These are phyloP conservation scores for Centrocercus urophasianus DNA, from an alignment of 2,113 vertebrate genomes.

Conservation along the genomic window DNA sequence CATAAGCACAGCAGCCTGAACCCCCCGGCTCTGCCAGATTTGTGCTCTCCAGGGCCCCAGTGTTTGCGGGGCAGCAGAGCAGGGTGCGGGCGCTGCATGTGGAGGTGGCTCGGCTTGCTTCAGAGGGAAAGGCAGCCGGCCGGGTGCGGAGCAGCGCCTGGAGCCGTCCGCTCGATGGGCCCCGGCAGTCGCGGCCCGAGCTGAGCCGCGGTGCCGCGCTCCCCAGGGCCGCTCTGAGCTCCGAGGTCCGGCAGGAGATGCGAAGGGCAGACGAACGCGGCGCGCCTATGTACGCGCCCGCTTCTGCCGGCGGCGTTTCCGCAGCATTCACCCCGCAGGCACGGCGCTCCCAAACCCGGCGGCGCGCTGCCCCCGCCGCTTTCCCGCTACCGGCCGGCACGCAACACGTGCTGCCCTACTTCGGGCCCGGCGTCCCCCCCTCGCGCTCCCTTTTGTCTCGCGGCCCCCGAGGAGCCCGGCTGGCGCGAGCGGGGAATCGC, in stretches of 20 bases:
- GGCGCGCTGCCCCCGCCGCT: too few species aligned
- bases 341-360: too few species aligned
- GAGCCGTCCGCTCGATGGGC: too few species aligned
- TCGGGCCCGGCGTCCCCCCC: conserved; percentile 60
- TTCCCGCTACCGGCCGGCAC: background rate
- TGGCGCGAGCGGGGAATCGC: conserved; percentile 78
- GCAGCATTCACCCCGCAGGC: too few species aligned
- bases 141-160: too few species aligned
- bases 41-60: background rate
- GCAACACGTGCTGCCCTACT: conserved; percentile 66
- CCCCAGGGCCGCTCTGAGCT: too few species aligned
- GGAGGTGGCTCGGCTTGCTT: background rate
- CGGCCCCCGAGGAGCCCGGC: conserved; percentile 75
- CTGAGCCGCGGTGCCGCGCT: too few species aligned
- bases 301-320: background rate
- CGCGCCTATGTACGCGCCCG: background rate
- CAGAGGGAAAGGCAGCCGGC: background rate
- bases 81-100: too few species aligned
- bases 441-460: conserved; percentile 74
- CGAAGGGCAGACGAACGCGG: background rate
- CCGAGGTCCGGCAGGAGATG: background rate
- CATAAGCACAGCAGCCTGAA: too few species aligned
- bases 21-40: conserved; percentile 7
- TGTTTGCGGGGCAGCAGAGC: background rate
- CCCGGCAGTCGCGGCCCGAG: background rate